Conservation (phyloP, 2,888 invertebrate species). For the Arrhopalites spinosus region DNA sequence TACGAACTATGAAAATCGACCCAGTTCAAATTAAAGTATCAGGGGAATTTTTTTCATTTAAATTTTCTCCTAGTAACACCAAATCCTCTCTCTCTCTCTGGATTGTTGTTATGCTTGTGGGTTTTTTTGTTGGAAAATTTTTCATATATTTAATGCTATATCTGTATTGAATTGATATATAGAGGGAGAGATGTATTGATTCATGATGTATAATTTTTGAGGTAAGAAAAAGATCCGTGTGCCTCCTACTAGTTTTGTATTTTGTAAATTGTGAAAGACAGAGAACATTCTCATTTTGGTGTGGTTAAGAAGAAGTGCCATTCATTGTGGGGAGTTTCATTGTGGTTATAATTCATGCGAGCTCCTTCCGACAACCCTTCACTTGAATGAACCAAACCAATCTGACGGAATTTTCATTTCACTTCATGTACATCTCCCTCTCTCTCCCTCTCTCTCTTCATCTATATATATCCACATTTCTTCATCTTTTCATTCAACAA, state of each 20-base stretch:
- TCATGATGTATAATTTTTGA: background rate
- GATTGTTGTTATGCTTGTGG: too few relatives aligned
- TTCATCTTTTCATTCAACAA: too few relatives aligned
- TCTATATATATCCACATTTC: background rate
- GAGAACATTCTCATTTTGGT: slow-evolving; percentile 26
- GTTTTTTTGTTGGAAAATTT: too few relatives aligned
- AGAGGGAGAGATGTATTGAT: too few relatives aligned
- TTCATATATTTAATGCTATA: too few relatives aligned
- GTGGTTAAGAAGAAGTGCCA: slow-evolving; percentile 22
- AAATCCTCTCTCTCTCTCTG: too few relatives aligned
- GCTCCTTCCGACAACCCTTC: slow-evolving; percentile 27
- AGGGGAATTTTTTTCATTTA: too few relatives aligned
- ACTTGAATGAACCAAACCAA: slow-evolving; percentile 15
- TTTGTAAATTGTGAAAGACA: background rate
- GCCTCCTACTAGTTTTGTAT: background rate
- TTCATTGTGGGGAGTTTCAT: slow-evolving; percentile 29
- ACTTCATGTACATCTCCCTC: slow-evolving; percentile 1
- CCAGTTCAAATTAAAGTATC: too few relatives aligned
- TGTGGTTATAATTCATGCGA: slow-evolving; percentile 29
- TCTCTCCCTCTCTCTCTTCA: background rate
- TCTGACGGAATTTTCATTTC: slow-evolving; percentile 34
- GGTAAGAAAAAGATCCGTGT: background rate
- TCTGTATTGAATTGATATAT: too few relatives aligned
- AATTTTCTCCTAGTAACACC: too few relatives aligned
- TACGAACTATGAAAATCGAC: too few relatives aligned